Percentiles rank a stretch among this genome's conserved stretches.
Conservation (phyloP, 2,888 invertebrate species). For the Eilema sororculum region DNA sequence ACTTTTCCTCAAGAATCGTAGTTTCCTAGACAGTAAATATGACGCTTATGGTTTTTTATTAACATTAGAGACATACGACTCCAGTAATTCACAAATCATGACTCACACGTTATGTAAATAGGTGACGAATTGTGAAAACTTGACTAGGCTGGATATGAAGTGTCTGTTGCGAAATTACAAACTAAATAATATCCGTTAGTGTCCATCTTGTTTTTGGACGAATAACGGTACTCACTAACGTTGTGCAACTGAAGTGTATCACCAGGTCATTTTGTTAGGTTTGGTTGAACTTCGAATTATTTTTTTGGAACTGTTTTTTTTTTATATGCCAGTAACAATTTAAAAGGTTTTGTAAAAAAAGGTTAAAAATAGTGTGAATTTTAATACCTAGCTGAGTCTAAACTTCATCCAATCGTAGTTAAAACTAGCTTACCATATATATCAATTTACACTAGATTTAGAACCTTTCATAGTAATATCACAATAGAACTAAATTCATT, state of each 20-base stretch:
- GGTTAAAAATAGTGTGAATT: background rate
- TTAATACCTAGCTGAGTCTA: background rate
- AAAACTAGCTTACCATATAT: background rate
- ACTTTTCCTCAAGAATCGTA: background rate
- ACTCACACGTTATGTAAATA: constrained; percentile 64
- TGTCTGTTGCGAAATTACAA: constrained; percentile 34
- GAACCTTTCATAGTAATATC: no score
- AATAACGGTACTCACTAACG: constrained; percentile 21
- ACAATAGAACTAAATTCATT: no score
- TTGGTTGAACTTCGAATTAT: constrained; percentile 23
- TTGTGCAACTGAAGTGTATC: constrained; percentile 38
- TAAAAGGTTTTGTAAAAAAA: background rate
- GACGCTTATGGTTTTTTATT: constrained; percentile 9
- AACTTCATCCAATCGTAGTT: background rate
- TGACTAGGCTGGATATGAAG: constrained; percentile 51
- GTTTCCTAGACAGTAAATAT: background rate
- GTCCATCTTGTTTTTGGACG: constrained; percentile 25
- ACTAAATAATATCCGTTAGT: constrained; percentile 25
- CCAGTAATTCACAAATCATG: constrained; percentile 50
- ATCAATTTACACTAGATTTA: no score
- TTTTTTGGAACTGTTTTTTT: background rate
- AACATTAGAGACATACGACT: constrained; percentile 4
- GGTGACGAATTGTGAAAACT: constrained; percentile 64
- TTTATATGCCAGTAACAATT: background rate
- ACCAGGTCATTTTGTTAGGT: constrained; percentile 31